Evolutionary conservation across 1,140 invertebrate species (phyloP).

Genomic region (Zaprionus camerounensis): DNA sequence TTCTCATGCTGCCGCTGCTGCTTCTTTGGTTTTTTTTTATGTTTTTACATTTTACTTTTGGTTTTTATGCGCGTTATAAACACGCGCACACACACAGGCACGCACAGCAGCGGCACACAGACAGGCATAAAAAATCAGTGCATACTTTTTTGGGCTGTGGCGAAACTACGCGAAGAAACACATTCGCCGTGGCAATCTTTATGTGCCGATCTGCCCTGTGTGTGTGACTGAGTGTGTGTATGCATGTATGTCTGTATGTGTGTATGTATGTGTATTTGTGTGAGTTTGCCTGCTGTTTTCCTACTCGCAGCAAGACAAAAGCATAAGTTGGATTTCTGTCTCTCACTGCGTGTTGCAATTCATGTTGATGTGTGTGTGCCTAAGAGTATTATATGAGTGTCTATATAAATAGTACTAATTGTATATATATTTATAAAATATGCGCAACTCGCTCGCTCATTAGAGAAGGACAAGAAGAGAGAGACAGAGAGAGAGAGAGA

Average conservation of each 20-base stretch:
- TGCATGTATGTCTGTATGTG: slow-evolving; percentile 40
- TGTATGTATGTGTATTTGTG: slow-evolving; percentile 30
- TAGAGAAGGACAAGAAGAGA: not conserved
- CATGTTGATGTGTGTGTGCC: slow-evolving; percentile 15
- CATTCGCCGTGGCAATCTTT: slow-evolving; percentile 34
- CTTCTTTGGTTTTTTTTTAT: slow-evolving; percentile 22
- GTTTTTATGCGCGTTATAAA: slow-evolving; percentile 42
- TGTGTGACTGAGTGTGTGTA: slow-evolving; percentile 9
- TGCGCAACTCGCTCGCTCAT: slow-evolving; percentile 3
- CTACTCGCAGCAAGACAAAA: slow-evolving; percentile 20
- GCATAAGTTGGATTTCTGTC: slow-evolving; percentile 11
- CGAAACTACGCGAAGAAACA: slow-evolving; percentile 3
- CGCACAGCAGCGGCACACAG: slow-evolving; percentile 5
- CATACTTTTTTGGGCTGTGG: slow-evolving; percentile 39
- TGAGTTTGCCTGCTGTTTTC: slow-evolving; percentile 32
- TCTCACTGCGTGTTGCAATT: slow-evolving; percentile 1
- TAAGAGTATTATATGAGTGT: not conserved
- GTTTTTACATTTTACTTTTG: slow-evolving; percentile 40
- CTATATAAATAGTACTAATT: slow-evolving; percentile 35
- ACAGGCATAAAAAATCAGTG: slow-evolving; percentile 36
- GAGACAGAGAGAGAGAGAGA: slow-evolving; percentile 6
- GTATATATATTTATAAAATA: slow-evolving; percentile 26
- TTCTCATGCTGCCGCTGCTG: slow-evolving; percentile 4
- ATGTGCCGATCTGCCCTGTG: slow-evolving; percentile 21
- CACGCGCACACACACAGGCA: slow-evolving; percentile 9